Conservation (phyloP, 2,888 invertebrate genomes). For the Deilephila elpenor region DNA sequence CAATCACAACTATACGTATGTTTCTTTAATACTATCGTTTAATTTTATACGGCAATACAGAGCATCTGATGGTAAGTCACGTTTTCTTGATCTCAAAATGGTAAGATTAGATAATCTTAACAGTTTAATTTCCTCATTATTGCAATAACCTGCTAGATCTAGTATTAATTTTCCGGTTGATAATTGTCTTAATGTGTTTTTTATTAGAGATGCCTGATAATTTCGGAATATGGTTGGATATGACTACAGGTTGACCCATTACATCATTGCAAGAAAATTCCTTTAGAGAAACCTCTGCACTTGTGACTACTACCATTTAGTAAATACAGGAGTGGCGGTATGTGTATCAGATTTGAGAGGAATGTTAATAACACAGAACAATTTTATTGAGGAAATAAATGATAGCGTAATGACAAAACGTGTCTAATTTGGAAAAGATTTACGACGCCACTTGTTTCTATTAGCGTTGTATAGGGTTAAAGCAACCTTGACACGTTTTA, state of each 20-base stretch:
- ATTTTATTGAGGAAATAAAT: conserved; percentile 24
- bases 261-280: background rate
- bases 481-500: conserved; percentile 41
- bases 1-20: too few species aligned
- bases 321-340: background rate
- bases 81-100: too few species aligned
- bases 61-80: too few species aligned
- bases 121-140: too few species aligned
- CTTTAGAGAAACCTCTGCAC: background rate
- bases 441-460: conserved; percentile 40
- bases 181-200: too few species aligned
- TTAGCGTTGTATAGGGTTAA: conserved; percentile 41
- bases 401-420: conserved; percentile 30
- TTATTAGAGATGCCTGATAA: background rate
- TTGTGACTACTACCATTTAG: background rate
- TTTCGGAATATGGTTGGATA: background rate
- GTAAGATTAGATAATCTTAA: too few species aligned
- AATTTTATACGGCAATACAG: too few species aligned
- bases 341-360: conserved; percentile 34
- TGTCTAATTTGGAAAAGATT: conserved; percentile 43
- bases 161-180: too few species aligned
- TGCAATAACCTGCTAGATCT: too few species aligned
- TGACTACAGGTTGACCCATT: background rate
- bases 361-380: conserved; percentile 18
- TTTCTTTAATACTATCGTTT: too few species aligned